These are phyloP conservation scores for Saimiri boliviensis DNA, from an alignment of 2,113 vertebrate genomes.

Conservation along the genomic window DNA sequence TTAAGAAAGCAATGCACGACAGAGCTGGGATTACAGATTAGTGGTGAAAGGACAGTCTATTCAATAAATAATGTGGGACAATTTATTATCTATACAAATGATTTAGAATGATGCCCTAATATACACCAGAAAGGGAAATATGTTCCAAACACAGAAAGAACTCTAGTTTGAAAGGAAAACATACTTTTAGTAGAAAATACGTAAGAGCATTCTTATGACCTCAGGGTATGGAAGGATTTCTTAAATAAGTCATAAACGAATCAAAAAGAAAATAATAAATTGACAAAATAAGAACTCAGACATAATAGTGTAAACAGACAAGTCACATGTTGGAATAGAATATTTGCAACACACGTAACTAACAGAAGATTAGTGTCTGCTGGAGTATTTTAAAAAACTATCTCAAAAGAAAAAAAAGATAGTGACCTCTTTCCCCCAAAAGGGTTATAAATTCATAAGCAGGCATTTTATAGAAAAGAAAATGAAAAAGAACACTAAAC, in stretches of 20 bases:
- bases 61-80: not conserved
- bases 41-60: not conserved
- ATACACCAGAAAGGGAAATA: not conserved
- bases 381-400: conserved; percentile 9
- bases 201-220: not conserved
- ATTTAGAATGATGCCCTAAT: not conserved
- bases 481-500: not conserved
- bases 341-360: not conserved
- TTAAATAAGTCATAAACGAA: not conserved
- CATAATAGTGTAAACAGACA: not conserved
- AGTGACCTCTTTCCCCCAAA: not conserved
- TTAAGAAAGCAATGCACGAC: not conserved
- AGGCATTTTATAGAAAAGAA: not conserved
- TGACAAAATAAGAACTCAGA: not conserved
- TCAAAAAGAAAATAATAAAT: not conserved
- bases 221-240: not conserved
- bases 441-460: not conserved
- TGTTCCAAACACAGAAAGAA: not conserved
- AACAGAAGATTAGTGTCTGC: not conserved
- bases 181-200: not conserved
- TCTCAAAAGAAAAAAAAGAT: not conserved
- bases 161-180: not conserved
- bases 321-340: conserved; percentile 14
- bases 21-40: not conserved
- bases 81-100: not conserved